These are phyloP conservation scores for Sthenelais limicola DNA, from an alignment of 2,888 invertebrate species.

Conservation along the genomic window DNA sequence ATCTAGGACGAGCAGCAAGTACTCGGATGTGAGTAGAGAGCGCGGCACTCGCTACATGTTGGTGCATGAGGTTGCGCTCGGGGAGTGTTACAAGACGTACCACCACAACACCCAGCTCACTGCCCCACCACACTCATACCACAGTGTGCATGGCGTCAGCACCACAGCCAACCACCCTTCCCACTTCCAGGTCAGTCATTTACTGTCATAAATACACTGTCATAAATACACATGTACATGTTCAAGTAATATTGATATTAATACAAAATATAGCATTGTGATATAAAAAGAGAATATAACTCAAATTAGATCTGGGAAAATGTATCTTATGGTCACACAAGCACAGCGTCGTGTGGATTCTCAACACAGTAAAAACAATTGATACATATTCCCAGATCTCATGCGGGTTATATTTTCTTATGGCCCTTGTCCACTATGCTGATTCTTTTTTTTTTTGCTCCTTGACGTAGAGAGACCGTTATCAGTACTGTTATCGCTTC, in stretches of 20 bases:
- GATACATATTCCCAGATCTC: no score
- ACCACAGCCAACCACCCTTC: conserved; percentile 51
- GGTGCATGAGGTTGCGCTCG: conserved; percentile 64
- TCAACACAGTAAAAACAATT: no score
- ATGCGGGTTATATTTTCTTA: no score
- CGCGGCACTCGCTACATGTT: conserved; percentile 61
- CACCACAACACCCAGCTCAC: conserved; percentile 49
- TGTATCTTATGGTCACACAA: no score
- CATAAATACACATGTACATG: neutral
- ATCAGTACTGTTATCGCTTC: no score
- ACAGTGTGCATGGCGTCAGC: conserved; percentile 66
- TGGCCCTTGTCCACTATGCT: no score
- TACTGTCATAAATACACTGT: neutral
- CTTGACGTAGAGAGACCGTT: no score
- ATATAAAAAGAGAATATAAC: no score
- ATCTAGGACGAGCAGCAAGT: conserved; percentile 55
- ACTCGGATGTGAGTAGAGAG: conserved; percentile 58
- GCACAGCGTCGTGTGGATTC: no score
- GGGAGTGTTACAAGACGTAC: conserved; percentile 55
- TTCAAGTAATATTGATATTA: neutral
- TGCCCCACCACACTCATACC: conserved; percentile 61
- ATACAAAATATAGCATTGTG: neutral
- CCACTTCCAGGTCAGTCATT: conserved; percentile 56
- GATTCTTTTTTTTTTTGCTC: no score
- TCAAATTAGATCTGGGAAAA: no score